A percentile compares a stretch with the other conserved stretches of the same genome.
phyloP scores from a whole-genome alignment of 2,113 vertebrate genomes.

The Balaenoptera acutorostrata region DNA sequence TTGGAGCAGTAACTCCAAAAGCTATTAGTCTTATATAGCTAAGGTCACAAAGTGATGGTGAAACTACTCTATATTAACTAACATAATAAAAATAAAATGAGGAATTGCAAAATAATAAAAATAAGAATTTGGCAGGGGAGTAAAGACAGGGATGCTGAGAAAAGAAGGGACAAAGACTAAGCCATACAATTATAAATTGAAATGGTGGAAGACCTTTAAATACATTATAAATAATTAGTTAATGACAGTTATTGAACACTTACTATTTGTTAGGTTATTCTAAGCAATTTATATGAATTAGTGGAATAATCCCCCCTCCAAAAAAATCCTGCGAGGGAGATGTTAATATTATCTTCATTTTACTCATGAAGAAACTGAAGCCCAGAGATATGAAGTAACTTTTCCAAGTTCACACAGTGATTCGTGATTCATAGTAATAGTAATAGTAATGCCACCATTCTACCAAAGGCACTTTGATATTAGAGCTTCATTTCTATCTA shows the following conservation, averaged over 20 bases:
- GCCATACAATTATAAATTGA: neutral
- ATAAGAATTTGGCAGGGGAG: neutral
- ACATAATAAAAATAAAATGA: neutral
- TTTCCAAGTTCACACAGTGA: neutral
- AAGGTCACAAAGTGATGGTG: neutral
- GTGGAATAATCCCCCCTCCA: neutral
- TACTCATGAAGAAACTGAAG: slow-evolving; percentile 11
- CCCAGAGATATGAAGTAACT: neutral
- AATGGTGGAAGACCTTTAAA: neutral
- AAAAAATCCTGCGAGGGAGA: neutral
- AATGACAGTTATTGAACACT: neutral
- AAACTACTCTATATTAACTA: neutral
- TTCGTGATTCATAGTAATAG: neutral
- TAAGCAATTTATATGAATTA: neutral
- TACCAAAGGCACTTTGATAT: neutral
- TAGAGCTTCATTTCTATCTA: neutral
- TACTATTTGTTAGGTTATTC: neutral
- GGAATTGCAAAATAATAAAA: slow-evolving; percentile 17
- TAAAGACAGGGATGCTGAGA: neutral
- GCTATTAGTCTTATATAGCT: neutral
- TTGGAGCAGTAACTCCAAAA: slow-evolving; percentile 33
- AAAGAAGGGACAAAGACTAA: neutral
- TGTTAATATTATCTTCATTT: neutral
- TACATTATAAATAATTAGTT: neutral
- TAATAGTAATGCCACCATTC: neutral